Percentiles rank a stretch among this genome's conserved stretches.
These are phyloP conservation scores for Zaprionus inermis DNA, from an alignment of 1,140 invertebrate species.

Conservation along the genomic window DNA sequence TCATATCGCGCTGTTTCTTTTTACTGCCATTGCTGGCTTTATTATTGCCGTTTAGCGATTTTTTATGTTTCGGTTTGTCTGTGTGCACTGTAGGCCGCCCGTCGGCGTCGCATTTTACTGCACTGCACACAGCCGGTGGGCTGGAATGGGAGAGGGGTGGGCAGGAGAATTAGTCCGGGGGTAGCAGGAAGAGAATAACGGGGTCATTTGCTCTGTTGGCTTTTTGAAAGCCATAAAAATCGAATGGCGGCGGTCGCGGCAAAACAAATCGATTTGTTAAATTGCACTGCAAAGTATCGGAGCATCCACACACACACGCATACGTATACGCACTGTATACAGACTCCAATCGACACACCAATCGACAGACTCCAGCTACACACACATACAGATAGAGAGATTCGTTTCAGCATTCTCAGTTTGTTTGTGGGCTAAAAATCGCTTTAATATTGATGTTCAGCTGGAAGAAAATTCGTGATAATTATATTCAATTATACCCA, in stretches of 20 bases:
- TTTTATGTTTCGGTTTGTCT: constrained; percentile 65
- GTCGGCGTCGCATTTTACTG: constrained; percentile 70
- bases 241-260: constrained; percentile 63
- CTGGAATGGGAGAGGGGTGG: not conserved
- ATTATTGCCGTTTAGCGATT: constrained; percentile 79
- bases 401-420: not conserved
- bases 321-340: constrained; percentile 7
- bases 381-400: not conserved
- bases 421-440: not conserved
- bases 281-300: constrained; percentile 76
- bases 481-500: not conserved
- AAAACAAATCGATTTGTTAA: constrained; percentile 81
- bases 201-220: constrained; percentile 74
- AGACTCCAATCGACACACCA: not conserved
- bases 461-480: not conserved
- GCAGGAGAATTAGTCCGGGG: not conserved
- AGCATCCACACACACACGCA: constrained; percentile 30
- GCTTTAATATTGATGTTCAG: not conserved
- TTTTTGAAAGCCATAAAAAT: constrained; percentile 79
- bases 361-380: no score
- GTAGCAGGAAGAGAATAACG: constrained; percentile 13
- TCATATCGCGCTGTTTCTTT: constrained; percentile 48
- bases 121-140: constrained; percentile 38
- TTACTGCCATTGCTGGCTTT: constrained; percentile 67
- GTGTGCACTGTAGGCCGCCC: constrained; percentile 50